Evolutionary conservation across 2,797 vertebrate species (phyloP).

Genomic region (Aulostomus chinensis): DNA sequence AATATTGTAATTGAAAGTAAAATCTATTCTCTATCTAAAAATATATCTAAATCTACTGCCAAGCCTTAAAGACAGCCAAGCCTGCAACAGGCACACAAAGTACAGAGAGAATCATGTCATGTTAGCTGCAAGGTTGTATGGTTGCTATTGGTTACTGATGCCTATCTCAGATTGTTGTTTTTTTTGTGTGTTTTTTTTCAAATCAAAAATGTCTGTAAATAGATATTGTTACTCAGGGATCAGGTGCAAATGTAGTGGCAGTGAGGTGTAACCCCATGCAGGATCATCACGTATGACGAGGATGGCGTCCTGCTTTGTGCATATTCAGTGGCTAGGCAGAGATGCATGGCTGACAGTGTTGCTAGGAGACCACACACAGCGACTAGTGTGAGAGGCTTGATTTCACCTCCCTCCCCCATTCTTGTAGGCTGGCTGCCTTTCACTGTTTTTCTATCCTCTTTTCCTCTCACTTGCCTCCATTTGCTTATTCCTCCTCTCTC

Average conservation of each 20-base stretch:
- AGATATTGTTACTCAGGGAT: conserved; percentile 2
- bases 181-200: too few species aligned
- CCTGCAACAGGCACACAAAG: too few species aligned
- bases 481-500: conserved; percentile 45
- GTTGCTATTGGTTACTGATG: conserved; percentile 31
- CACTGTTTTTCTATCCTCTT: conserved; percentile 52
- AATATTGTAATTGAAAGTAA: too few species aligned
- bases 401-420: conserved; percentile 82
- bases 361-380: conserved; percentile 88
- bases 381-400: conserved; percentile 81
- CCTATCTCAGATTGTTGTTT: background rate
- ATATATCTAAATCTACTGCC: too few species aligned
- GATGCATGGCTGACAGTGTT: conserved; percentile 82
- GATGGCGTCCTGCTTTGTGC: conserved; percentile 65
- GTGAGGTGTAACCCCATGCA: conserved; percentile 33
- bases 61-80: too few species aligned
- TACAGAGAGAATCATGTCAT: background rate
- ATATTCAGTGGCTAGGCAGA: conserved; percentile 71
- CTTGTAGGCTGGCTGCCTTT: conserved; percentile 68
- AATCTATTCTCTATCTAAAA: too few species aligned
- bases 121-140: conserved; percentile 3
- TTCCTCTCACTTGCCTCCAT: conserved; percentile 51
- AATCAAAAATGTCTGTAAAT: background rate
- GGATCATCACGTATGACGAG: conserved; percentile 49
- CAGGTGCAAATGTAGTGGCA: conserved; percentile 24